Evolutionary conservation across 2,113 vertebrate genomes (phyloP).

Genomic region (Ciconia boyciana): DNA sequence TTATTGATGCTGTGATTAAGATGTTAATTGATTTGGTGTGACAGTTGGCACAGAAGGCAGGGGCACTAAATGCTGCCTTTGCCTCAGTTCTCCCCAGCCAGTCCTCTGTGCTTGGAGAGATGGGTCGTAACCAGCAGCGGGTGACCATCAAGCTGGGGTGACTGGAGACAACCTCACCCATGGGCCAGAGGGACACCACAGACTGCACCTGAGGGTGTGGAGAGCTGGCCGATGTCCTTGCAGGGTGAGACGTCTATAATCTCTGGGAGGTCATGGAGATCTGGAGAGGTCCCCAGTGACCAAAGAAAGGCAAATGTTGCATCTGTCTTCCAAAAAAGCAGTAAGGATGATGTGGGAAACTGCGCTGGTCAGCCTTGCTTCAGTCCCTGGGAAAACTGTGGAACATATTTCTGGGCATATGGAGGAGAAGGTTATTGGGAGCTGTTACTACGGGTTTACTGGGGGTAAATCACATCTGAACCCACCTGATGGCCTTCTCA

Average conservation of each 20-base stretch:
- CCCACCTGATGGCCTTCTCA: neutral
- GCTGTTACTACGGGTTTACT: accelerated
- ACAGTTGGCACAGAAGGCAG: neutral
- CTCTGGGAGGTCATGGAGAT: neutral
- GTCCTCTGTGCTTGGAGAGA: neutral
- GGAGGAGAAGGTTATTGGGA: neutral
- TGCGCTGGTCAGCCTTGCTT: neutral
- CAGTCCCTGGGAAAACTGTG: neutral
- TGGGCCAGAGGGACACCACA: neutral
- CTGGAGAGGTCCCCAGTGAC: neutral
- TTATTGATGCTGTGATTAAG: constrained; percentile 1
- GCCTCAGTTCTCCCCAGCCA: neutral
- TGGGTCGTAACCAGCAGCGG: neutral
- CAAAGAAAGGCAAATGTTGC: neutral
- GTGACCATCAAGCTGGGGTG: neutral
- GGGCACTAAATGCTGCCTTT: neutral
- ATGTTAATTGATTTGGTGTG: neutral
- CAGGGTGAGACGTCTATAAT: neutral
- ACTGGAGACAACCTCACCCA: neutral
- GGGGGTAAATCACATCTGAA: neutral
- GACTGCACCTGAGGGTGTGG: neutral
- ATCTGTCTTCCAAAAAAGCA: neutral
- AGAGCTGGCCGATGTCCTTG: neutral
- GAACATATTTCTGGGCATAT: accelerated
- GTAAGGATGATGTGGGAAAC: neutral